Evolutionary conservation across 2,888 invertebrate genomes (phyloP).

Genomic region (Philhelius pedissequus): DNA sequence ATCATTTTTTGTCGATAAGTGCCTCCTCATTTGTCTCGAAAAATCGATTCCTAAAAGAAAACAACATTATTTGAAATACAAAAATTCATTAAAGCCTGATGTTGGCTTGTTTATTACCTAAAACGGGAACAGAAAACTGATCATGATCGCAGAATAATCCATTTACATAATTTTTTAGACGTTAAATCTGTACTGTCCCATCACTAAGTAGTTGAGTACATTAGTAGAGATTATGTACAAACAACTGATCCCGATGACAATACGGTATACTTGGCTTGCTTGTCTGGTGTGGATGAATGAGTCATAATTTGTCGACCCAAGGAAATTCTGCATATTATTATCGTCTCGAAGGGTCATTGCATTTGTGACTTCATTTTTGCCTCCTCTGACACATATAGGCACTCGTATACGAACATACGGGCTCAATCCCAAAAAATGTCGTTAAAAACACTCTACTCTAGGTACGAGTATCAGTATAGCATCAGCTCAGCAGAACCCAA

Average conservation of each 20-base stretch:
- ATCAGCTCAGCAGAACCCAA: conserved; percentile 34
- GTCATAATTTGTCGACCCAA: conserved; percentile 32
- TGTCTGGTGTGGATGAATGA: conserved; percentile 26
- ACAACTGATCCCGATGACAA: conserved; percentile 52
- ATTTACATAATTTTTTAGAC: background rate
- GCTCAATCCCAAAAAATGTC: conserved; percentile 48
- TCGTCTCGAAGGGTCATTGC: conserved; percentile 57
- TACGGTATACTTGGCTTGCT: conserved; percentile 17
- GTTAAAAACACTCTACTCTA: background rate
- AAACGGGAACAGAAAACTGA: background rate
- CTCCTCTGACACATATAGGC: too few species aligned
- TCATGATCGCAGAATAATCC: background rate
- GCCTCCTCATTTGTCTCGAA: too few species aligned
- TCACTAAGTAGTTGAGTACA: background rate
- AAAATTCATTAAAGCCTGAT: background rate
- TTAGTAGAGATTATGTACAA: background rate
- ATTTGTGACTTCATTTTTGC: conserved; percentile 22
- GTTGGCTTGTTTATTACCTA: background rate
- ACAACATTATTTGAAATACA: too few species aligned
- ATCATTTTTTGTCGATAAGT: too few species aligned
- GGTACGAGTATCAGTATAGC: background rate
- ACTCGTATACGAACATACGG: conserved; percentile 4
- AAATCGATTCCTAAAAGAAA: too few species aligned
- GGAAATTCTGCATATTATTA: conserved; percentile 38
- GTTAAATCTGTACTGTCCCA: background rate